phyloP scores from a whole-genome alignment of 1,140 invertebrate genomes.

The Phocides pigmalion region DNA sequence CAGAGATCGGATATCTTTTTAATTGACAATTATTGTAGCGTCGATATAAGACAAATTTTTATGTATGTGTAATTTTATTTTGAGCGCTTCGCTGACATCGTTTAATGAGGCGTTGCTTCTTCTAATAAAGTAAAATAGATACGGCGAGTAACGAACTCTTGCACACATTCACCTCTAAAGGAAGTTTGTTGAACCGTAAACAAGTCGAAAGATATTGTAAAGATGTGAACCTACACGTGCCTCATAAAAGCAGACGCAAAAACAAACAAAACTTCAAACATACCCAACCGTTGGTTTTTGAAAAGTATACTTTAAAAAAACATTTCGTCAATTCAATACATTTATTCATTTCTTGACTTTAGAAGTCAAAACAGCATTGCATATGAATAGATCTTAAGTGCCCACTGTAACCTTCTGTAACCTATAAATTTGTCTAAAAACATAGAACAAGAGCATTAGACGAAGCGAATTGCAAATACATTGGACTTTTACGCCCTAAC shows the following conservation, averaged over 20 bases:
- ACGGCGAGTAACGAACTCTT: slow-evolving; percentile 37
- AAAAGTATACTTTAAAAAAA: slow-evolving; percentile 30
- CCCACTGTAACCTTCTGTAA: too few relatives aligned
- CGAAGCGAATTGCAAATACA: too few relatives aligned
- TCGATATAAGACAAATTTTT: background rate
- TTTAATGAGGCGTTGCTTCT: slow-evolving; percentile 29
- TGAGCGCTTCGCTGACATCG: slow-evolving; percentile 13
- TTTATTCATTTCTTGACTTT: too few relatives aligned
- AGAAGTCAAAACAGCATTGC: too few relatives aligned
- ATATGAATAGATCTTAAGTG: too few relatives aligned
- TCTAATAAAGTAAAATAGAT: slow-evolving; percentile 39
- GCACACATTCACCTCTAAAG: slow-evolving; percentile 43
- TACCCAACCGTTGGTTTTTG: slow-evolving; percentile 42
- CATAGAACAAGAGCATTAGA: too few relatives aligned
- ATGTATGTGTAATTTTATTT: slow-evolving; percentile 8
- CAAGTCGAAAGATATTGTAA: slow-evolving; percentile 61
- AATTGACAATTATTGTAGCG: background rate
- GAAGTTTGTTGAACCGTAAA: slow-evolving; percentile 75
- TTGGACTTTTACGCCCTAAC: too few relatives aligned
- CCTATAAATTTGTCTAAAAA: too few relatives aligned
- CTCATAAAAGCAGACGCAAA: slow-evolving; percentile 38
- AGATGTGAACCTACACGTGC: slow-evolving; percentile 36
- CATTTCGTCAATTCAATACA: background rate
- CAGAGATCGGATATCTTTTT: background rate
- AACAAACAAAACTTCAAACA: slow-evolving; percentile 43